Conservation (phyloP, 2,888 invertebrate species). For the Catocala sponsa region DNA sequence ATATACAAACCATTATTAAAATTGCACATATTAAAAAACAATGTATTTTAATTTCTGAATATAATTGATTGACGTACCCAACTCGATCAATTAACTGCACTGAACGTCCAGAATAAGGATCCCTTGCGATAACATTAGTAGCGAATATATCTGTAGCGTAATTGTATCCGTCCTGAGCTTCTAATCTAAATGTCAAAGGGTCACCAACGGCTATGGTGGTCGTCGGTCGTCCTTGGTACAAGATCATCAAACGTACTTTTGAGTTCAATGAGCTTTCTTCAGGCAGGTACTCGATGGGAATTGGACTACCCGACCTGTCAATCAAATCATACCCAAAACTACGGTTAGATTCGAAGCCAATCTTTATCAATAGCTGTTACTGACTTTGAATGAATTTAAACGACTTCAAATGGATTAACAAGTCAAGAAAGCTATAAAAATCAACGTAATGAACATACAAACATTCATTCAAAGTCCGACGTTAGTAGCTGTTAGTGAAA, state of each 20-base stretch:
- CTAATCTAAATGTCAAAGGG: slow-evolving; percentile 95
- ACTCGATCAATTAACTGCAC: slow-evolving; percentile 96
- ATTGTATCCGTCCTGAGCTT: slow-evolving; percentile 96
- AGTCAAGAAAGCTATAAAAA: neutral
- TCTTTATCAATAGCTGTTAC: slow-evolving; percentile 38
- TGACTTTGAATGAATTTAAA: slow-evolving; percentile 79
- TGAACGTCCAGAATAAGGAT: slow-evolving; percentile 96
- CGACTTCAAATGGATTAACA: neutral
- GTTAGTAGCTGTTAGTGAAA: slow-evolving; percentile 88
- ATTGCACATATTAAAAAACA: neutral
- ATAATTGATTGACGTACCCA: slow-evolving; percentile 88
- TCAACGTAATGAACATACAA: slow-evolving; percentile 3
- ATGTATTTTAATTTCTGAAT: neutral
- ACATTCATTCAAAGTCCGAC: slow-evolving; percentile 79
- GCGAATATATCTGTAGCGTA: slow-evolving; percentile 97
- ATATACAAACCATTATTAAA: slow-evolving; percentile 13
- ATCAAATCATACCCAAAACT: slow-evolving; percentile 83
- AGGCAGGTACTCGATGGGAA: slow-evolving; percentile 96
- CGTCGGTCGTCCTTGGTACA: slow-evolving; percentile 96
- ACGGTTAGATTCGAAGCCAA: slow-evolving; percentile 75
- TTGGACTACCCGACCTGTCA: slow-evolving; percentile 95
- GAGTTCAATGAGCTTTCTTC: slow-evolving; percentile 97
- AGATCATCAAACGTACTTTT: slow-evolving; percentile 94
- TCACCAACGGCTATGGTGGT: slow-evolving; percentile 98
- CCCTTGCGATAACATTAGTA: slow-evolving; percentile 96